A percentile compares a stretch with the other conserved stretches of the same genome.
phyloP scores from a whole-genome alignment of 30 jellyfish, hydroid and myxozoan genomes.

The Clytia hemisphaerica region DNA sequence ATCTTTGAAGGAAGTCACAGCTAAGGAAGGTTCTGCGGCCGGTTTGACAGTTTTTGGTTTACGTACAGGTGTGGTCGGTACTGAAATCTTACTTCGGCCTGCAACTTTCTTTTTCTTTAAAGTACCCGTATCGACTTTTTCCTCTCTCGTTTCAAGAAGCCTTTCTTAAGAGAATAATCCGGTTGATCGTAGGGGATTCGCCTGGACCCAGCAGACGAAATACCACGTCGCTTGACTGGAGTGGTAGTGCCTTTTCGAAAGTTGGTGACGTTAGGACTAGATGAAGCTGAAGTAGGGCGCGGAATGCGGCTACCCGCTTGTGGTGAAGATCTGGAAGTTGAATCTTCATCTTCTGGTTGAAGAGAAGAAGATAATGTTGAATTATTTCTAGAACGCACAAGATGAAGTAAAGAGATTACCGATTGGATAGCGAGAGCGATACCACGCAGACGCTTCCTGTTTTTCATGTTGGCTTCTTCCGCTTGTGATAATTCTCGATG shows the following conservation, averaged over 20 bases:
- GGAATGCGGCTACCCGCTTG: constrained; percentile 77
- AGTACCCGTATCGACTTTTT: constrained; percentile 1
- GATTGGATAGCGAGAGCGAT: constrained; percentile 87
- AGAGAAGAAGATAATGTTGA: constrained; percentile 7
- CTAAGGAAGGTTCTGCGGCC: no score
- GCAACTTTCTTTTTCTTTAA: not conserved
- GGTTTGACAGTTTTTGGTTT: not conserved
- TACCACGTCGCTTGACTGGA: constrained; percentile 32
- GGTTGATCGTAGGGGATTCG: not conserved
- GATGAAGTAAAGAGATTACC: constrained; percentile 81
- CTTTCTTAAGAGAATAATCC: constrained; percentile 31
- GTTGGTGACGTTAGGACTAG: constrained; percentile 78
- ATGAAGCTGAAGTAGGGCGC: constrained; percentile 70
- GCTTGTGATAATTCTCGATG: constrained; percentile 68
- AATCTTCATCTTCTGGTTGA: constrained; percentile 11
- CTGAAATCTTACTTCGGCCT: not conserved
- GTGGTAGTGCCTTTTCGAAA: constrained; percentile 66
- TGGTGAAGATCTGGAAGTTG: constrained; percentile 30
- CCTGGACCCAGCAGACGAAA: not conserved
- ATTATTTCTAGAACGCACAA: constrained; percentile 49
- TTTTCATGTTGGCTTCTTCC: constrained; percentile 47
- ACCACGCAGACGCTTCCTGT: constrained; percentile 65
- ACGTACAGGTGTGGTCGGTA: not conserved
- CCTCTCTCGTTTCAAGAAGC: constrained; percentile 31
- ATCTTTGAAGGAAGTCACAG: not conserved